Base-by-base conservation (phyloP, 1,140 invertebrate genomes). In the Leptoteleia sp. region DNA sequence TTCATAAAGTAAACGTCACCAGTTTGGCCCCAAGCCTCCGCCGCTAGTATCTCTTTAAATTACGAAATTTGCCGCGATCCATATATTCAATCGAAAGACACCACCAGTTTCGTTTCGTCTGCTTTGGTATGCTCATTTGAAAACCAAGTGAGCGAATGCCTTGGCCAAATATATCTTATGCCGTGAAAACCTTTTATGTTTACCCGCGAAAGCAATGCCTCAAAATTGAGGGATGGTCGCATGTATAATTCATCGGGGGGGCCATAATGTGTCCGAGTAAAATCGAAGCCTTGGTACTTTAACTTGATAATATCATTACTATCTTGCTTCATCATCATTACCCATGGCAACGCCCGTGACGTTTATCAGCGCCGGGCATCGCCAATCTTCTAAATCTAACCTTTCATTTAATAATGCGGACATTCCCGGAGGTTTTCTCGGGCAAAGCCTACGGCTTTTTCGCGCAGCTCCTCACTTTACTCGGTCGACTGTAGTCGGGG, bases 381-480 rank as follows among this genome's bases (percentile, higher is more conserved):
- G 38, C 29, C 22, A 62, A 62, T 68, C 64, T 12, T 48, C 22
- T 16, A 48, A 55, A 62, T 55, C 19, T 40, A 67, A 55, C 43
- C 37, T 52, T 40, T 78, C 40, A 67, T 78, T 78, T 40, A 78
- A 61, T 64, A 62, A 40, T 42, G 40, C 35, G 59, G 31, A 57
- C 27, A 54, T 71, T 40, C 22, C 15, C 38, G 27, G 16, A 8
- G 17, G 22, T 33, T 43, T 54, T 52, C 42, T 38, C 3, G 19
- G 9, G 55, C 19, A 16, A 47, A 75, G 55, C 55, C 72, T 72
- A 47, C 15, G 27, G 47, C 59, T 62, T 76, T 71, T 76, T 57
- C 33, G 12, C 12, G 27, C 4, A 48, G 19, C 37, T 68, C 31
- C 43, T 67, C 31, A 50, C 55, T 70, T 70, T 47, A 67, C 50